Evolutionary conservation across 2,113 vertebrate genomes (phyloP), one percentile per base, ranked within the genome.

Genomic region (Bungarus multicinctus): DNA sequence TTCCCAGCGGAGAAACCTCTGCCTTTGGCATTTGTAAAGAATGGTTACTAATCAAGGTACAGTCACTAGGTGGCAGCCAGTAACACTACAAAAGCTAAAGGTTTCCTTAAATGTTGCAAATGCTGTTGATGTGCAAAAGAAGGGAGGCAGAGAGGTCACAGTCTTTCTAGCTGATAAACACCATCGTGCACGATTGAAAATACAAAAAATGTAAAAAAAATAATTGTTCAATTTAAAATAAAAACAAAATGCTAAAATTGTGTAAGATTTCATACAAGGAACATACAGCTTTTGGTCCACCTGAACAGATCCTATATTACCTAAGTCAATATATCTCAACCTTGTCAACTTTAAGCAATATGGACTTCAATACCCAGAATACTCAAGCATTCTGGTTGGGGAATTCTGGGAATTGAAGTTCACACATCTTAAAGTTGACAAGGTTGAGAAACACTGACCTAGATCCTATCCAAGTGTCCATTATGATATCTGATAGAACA

Each of bases 41-140:
- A 11, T 87, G 55, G 89, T 34, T 25, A 14, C 53, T 55, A 47
- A 0, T 53, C 87, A 43, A 23, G 81, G 4, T 85, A 23, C 60
- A 69, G 93, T 89, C 97, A 96, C 96, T 98, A 98, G 98, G 93
- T 98, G 98, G 97, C 97, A 97, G 97, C 96, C 97, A 93, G 94
- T 93, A 93, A 96, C 96, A 94, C 86, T 64, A 88, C 92, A 97
- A 97, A 97, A 30, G 55, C 60, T 0, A 0, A 25, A 27, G 39
- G 3, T 0, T 0, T 88, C 30, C n/a, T 90, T 10, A 55, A 93
- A 88, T 89, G 45, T 87, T 57, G 5, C 0, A 22, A 81, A 34
- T 85, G 69, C 0, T 85, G 39, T 81, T 18, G 30, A 93, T 92
- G 55, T 60, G 0, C 2, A 12, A 85, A 39, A 89, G n/a, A 20